Evolutionary conservation across 1,140 invertebrate genomes (phyloP), one percentile per base, ranked within the genome.

Genomic region (Drosophila paulistorum): DNA sequence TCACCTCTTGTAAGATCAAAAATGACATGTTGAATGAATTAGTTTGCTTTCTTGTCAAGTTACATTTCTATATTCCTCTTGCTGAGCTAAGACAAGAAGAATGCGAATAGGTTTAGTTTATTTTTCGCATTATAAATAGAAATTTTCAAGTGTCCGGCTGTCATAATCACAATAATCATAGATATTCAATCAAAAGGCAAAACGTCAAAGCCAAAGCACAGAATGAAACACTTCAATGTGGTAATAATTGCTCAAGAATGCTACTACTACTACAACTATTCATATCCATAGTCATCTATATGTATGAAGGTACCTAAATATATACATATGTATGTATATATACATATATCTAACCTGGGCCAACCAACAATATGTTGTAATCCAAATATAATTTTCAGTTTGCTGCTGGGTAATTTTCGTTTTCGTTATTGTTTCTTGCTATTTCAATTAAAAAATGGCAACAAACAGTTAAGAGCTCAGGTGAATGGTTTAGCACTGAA

Each of bases 221-320:
- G 45, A 69, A 79, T 61, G 42, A 81, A 81, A 69, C 70, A 65
- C 80, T 68, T 68, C 51, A 61, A 77, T 86, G 83, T 78, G 73
- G 83, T 67, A 86, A 86, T 79, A 87, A 83, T 86, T 87, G 82
- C 82, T 71, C 62, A 86, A 87, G 82, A 86, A 86, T 83, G 71
- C 63, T 77, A 66, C 68, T 60, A 64, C 62, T 41, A 68, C 62
- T 20, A 17, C 42, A 11, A 35, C 65, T 39, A 57, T 51, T 20
- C 45, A 51, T 51, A 23, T 7, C 45, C 17, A 51, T 51, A 51
- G 45, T 51, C 45, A 51, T 48, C 45, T 48, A 48, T 48, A 48
- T 51, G 9, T 51, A 23, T 51, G 20, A 51, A 23, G 45, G 45
- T 51, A 51, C 45, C 14, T 17, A 20, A 48, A 48, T 23, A 51